A percentile compares a stretch with the other conserved stretches of the same genome.
These are phyloP conservation scores for Eleginops maclovinus DNA, from an alignment of 2,113 vertebrate genomes.

Conservation along the genomic window DNA sequence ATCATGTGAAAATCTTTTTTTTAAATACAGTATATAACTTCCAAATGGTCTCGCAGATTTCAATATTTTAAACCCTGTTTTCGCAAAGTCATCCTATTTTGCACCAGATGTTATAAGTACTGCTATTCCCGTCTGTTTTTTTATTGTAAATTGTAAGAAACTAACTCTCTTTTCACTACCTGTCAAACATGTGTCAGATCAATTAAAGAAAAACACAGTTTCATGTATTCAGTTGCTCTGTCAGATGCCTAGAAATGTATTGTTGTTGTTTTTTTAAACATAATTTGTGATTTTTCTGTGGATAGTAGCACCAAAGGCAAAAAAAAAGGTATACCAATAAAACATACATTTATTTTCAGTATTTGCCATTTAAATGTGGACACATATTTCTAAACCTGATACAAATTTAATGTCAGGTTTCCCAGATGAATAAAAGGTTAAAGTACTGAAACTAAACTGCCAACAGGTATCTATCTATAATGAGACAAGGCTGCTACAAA, in stretches of 20 bases:
- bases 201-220: background rate
- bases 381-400: background rate
- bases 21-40: constrained; percentile 12
- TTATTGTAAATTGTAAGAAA: background rate
- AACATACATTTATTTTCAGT: background rate
- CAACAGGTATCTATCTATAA: constrained; percentile 8
- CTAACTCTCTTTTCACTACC: constrained; percentile 6
- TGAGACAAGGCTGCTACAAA: constrained; percentile 13
- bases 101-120: constrained; percentile 2
- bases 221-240: background rate
- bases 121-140: background rate
- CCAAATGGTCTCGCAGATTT: background rate
- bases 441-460: constrained; percentile 11
- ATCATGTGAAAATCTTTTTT: constrained; percentile 9
- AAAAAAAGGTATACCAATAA: background rate
- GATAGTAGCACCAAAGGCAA: background rate
- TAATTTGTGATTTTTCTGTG: background rate
- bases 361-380: constrained; percentile 4
- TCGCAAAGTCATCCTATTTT: background rate
- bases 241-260: no score
- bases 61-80: background rate
- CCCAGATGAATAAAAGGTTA: constrained; percentile 16
- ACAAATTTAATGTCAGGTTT: background rate
- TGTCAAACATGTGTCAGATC: background rate
- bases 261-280: no score